Conservation (phyloP, 2,113 vertebrate species). For the Poeciliopsis prolifica region DNA sequence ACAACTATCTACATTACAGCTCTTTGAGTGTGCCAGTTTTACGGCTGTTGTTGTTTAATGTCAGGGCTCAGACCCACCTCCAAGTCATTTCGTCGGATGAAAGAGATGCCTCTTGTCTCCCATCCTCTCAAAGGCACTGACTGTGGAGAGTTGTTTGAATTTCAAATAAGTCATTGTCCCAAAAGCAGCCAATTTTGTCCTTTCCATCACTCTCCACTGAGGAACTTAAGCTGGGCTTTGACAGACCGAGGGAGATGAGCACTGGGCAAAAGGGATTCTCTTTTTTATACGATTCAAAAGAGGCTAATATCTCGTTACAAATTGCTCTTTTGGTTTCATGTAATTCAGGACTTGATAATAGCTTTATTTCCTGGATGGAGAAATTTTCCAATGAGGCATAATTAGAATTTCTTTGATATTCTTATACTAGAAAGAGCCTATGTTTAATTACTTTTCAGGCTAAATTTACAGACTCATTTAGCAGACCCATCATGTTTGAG, state of each 20-base stretch:
- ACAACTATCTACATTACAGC: slow-evolving; percentile 31
- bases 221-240: slow-evolving; percentile 61
- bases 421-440: slow-evolving; percentile 44
- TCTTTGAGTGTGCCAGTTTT: slow-evolving; percentile 40
- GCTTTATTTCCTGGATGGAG: slow-evolving; percentile 62
- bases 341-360: slow-evolving; percentile 70
- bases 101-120: slow-evolving; percentile 59
- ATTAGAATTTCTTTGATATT: slow-evolving; percentile 62
- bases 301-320: slow-evolving; percentile 68
- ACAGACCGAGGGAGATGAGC: slow-evolving; percentile 62
- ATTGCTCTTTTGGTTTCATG: slow-evolving; percentile 66
- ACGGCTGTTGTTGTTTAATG: slow-evolving; percentile 62
- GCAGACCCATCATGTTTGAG: slow-evolving; percentile 42
- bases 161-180: slow-evolving; percentile 72
- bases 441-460: slow-evolving; percentile 68
- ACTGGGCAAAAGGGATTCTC: slow-evolving; percentile 59
- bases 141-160: slow-evolving; percentile 69
- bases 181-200: slow-evolving; percentile 70
- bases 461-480: slow-evolving; percentile 44
- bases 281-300: slow-evolving; percentile 62
- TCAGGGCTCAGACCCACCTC: slow-evolving; percentile 52
- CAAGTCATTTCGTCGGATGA: slow-evolving; percentile 58
- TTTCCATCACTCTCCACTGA: slow-evolving; percentile 69
- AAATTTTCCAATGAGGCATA: slow-evolving; percentile 55
- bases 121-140: slow-evolving; percentile 59